Evolutionary conservation across 2,888 invertebrate genomes (phyloP).

Genomic region (Catocala sponsa): DNA sequence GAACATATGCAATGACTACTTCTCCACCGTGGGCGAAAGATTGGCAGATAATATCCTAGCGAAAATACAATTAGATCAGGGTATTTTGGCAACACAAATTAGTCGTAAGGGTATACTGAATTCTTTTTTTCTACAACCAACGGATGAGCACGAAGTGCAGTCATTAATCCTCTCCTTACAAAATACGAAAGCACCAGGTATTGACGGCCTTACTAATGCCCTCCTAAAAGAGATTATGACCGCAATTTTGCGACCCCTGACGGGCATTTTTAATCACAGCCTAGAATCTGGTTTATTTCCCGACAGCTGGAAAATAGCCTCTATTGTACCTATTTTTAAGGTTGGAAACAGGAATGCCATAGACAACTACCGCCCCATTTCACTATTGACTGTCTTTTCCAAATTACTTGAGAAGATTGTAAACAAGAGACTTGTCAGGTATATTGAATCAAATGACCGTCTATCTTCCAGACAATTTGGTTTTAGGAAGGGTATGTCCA

Average conservation of each 20-base stretch:
- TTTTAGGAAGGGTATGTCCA: too few relatives aligned
- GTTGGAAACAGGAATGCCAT: too few relatives aligned
- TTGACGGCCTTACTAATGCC: constrained; percentile 1
- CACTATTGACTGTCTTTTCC: constrained; percentile 14
- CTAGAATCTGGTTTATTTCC: too few relatives aligned
- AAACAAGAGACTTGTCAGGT: neutral
- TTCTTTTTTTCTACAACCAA: constrained; percentile 11
- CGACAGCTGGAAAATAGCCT: too few relatives aligned
- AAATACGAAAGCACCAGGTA: constrained; percentile 4
- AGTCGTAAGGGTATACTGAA: neutral
- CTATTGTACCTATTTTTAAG: too few relatives aligned
- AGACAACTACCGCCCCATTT: constrained; percentile 20
- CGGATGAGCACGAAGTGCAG: constrained; percentile 8
- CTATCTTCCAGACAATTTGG: neutral
- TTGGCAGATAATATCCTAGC: neutral
- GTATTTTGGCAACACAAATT: neutral
- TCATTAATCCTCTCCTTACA: neutral
- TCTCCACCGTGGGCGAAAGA: too few relatives aligned
- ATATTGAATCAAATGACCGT: constrained; percentile 6
- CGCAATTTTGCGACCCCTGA: too few relatives aligned
- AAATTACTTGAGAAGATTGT: constrained; percentile 20
- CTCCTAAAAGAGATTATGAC: constrained; percentile 1
- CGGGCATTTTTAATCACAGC: too few relatives aligned
- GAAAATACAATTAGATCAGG: neutral
- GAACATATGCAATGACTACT: too few relatives aligned